Base-by-base conservation (phyloP, 2,888 invertebrate species). In the Pheosia tremula region DNA sequence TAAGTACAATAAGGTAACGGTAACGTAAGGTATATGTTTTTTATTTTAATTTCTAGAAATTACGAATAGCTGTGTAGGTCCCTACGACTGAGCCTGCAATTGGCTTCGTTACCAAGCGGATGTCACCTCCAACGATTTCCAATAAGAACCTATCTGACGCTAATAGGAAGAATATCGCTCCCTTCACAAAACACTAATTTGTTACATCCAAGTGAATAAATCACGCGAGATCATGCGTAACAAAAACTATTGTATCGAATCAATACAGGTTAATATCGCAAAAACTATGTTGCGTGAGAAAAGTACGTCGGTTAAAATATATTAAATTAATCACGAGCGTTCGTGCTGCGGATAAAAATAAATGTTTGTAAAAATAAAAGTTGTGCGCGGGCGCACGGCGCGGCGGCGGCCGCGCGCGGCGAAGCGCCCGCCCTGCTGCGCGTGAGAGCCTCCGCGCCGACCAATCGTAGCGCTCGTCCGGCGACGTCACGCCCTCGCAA, bases 321-420 rank as follows among this genome's bases (percentile, higher is more conserved):
- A 90, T 90, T 89, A 86, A 89, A 91, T 91, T 91, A 90, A 92
- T 89, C 90, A 89, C 82, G 79, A 77, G 70, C 71, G 82, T 84
- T 87, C 89, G 85, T 86, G 86, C 74, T 67, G 75, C 60, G 80
- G 74, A 72, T 80, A 75, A 79, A 80, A 83, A 84, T 84, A 83
- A 82, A 77, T 80, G 78, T 81, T 78, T 71, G 63, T 77, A 78
- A 80, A 80, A 83, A 81, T 79, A 81, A 82, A 82, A 82, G 79
- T 69, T 76, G 62, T 77, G 82, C 81, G 77, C 78, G 69, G 66
- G 77, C 72, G 80, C 72, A 68, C 63, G 64, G 63, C 61, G 60
- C 56, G 67, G 72, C 67, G 24, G 77, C 78, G 69, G 65, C 24
- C 24, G 24, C 24, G 24, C 24, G 24, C 24, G 24, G 24, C 24